A percentile compares a stretch with the other conserved stretches of the same genome.
Evolutionary conservation across 2,113 vertebrate genomes (phyloP).

Genomic region (Nesogale talazaci): DNA sequence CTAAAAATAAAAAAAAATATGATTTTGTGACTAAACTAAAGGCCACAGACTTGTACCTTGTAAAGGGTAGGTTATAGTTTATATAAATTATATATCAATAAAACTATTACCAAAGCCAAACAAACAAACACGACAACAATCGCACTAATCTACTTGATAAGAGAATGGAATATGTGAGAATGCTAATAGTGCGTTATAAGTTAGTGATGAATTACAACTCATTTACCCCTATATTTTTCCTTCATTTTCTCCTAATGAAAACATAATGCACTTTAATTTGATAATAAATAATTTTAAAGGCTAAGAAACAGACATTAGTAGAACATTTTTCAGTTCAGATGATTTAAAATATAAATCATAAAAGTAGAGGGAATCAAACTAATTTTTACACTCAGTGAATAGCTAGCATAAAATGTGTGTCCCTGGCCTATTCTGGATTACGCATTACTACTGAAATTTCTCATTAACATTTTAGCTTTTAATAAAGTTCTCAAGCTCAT

Average conservation of each 20-base stretch:
- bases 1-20: no score
- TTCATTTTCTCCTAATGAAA: not conserved
- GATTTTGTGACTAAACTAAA: conserved; percentile 39
- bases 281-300: conserved; percentile 27
- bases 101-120: conserved; percentile 34
- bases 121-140: not conserved
- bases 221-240: not conserved
- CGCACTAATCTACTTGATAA: not conserved
- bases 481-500: conserved; percentile 19
- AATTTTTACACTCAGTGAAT: conserved; percentile 52
- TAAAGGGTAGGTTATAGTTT: not conserved
- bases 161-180: not conserved
- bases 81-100: not conserved
- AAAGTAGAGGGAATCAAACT: conserved; percentile 6
- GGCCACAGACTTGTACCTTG: not conserved
- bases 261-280: not conserved
- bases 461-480: conserved; percentile 50
- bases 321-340: not conserved
- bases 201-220: not conserved
- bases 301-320: not conserved
- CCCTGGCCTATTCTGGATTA: not conserved
- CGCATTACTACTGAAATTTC: conserved; percentile 8
- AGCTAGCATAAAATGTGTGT: conserved; percentile 14
- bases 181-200: conserved; percentile 5
- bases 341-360: conserved; percentile 25